Evolutionary conservation across 2,888 invertebrate genomes (phyloP), one percentile per base, ranked within the genome.

Genomic region (Toxonevra muliebris): DNA sequence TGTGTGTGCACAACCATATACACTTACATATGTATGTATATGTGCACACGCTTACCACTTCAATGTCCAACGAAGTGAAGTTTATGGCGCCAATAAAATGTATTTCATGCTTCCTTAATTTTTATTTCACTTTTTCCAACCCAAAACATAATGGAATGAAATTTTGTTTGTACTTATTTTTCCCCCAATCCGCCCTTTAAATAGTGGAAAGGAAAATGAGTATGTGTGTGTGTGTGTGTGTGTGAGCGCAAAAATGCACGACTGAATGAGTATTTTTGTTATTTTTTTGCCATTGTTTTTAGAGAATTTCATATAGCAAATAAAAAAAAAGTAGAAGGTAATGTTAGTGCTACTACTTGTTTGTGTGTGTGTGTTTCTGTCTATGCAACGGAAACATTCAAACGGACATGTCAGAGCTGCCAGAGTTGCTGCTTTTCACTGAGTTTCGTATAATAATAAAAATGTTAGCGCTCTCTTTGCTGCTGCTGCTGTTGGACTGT

Each of bases 71-170:
- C 79, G 75, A 81, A 82, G 81, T 80, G 79, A 77, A 80, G 82
- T 82, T 82, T 82, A 82, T 82, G 80, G 79, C 76, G 79, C 79
- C 81, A 83, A 84, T 83, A 83, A 83, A 84, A 81, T 83, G 84
- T 83, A 83, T 83, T 83, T 83, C 83, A 83, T 83, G 84, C 81
- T 83, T 84, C 83, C 83, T 84, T 84, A 83, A 84, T 83, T 83
- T 83, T 83, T 83, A 84, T 83, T 81, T 71, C 66, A 71, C 61
- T 64, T 57, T 55, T 30, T 53, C 66, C 20, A 53, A 45, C 60
- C 17, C 55, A 48, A 30, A 45, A 65, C 70, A 69, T 73, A 74
- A 75, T 76, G 72, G 71, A 75, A 74, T 74, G 74, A 70, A 73
- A 68, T 71, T 72, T 58, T 30, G 63, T 55, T 30, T 30, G 30